Percentiles rank a stretch among this genome's conserved stretches.
phyloP scores from a whole-genome alignment of 2,797 vertebrate species.

The Periparus ater region DNA sequence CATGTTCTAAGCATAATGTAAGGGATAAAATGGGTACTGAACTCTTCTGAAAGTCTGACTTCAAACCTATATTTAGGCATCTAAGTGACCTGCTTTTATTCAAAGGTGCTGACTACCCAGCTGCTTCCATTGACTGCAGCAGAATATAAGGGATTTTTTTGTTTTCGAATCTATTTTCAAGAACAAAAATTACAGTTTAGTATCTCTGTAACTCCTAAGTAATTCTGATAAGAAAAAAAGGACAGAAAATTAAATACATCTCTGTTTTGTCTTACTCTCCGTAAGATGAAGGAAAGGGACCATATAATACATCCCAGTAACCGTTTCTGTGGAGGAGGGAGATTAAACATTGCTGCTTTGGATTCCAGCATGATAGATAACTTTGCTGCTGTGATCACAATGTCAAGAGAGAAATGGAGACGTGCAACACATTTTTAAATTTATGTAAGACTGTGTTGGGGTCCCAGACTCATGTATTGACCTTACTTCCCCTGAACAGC shows the following conservation, averaged over 20 bases:
- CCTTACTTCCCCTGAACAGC: not conserved
- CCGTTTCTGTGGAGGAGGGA: not conserved
- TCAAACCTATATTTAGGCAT: slow-evolving; percentile 52
- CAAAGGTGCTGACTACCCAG: slow-evolving; percentile 39
- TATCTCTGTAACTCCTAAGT: not conserved
- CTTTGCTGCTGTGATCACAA: not conserved
- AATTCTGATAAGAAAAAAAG: not conserved
- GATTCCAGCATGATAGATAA: not conserved
- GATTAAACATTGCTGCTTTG: not conserved
- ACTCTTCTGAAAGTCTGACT: slow-evolving; percentile 21
- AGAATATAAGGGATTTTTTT: not conserved
- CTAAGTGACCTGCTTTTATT: slow-evolving; percentile 39
- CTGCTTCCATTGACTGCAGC: slow-evolving; percentile 14
- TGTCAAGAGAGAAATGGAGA: not conserved
- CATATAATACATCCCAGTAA: not conserved
- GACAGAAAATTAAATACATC: not conserved
- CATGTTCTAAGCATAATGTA: not conserved
- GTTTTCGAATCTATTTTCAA: not conserved
- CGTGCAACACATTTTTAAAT: not conserved
- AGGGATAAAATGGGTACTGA: not conserved
- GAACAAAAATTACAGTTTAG: not conserved
- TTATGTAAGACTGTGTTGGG: not conserved
- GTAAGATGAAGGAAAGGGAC: not conserved
- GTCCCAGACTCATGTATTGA: not conserved
- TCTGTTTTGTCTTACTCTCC: not conserved